Conservation (phyloP, 2,113 vertebrate genomes). For the Tupaia chinensis region DNA sequence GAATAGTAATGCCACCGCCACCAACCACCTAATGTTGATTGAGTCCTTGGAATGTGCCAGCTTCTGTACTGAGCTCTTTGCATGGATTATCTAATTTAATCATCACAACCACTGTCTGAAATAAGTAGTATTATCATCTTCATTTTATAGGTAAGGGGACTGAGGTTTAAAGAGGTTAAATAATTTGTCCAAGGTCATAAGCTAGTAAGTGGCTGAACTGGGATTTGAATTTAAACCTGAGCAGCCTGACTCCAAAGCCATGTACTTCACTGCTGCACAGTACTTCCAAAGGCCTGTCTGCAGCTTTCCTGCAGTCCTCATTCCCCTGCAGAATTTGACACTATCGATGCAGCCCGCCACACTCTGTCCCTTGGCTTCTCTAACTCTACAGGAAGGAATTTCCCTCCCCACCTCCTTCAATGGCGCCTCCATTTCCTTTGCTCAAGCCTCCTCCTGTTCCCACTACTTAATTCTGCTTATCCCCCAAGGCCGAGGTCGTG, state of each 20-base stretch:
- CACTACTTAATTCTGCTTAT: constrained; percentile 18
- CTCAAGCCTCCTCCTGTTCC: neutral
- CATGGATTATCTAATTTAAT: constrained; percentile 73
- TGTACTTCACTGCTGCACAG: constrained; percentile 57
- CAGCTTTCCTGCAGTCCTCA: constrained; percentile 69
- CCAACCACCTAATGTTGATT: neutral
- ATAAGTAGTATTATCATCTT: constrained; percentile 69
- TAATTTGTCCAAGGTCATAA: constrained; percentile 79
- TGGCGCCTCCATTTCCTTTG: constrained; percentile 41
- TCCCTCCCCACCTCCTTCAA: constrained; percentile 28
- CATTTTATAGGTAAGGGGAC: constrained; percentile 72
- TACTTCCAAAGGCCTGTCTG: constrained; percentile 56
- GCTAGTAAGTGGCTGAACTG: constrained; percentile 74
- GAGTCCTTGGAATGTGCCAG: constrained; percentile 63
- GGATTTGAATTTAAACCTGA: constrained; percentile 79
- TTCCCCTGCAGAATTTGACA: constrained; percentile 74
- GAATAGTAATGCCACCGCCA: neutral
- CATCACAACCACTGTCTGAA: constrained; percentile 49
- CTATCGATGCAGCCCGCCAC: constrained; percentile 45
- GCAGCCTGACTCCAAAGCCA: constrained; percentile 70
- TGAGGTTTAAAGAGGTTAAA: constrained; percentile 70
- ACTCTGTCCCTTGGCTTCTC: constrained; percentile 59
- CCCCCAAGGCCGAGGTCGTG: neutral
- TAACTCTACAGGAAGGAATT: neutral
- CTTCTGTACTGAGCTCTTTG: constrained; percentile 15